phyloP scores from a whole-genome alignment of 2,888 invertebrate genomes.

The Pandemis corylana region DNA sequence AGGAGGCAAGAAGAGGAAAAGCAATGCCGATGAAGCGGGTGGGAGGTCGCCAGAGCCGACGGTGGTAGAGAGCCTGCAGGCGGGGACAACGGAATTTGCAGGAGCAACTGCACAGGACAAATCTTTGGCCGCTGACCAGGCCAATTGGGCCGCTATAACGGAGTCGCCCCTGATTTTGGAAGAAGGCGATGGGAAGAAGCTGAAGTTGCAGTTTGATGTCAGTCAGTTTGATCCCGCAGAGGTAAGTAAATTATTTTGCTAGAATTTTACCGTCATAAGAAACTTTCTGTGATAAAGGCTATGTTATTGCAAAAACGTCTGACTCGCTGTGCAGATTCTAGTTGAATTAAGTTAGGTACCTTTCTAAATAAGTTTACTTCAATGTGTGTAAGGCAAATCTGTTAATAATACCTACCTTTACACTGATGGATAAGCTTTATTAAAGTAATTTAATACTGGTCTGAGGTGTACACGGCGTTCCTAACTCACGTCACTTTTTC shows the following conservation, averaged over 20 bases:
- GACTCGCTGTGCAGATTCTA: too few relatives aligned
- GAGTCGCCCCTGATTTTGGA: conserved; percentile 94
- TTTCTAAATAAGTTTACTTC: too few relatives aligned
- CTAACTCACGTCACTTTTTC: too few relatives aligned
- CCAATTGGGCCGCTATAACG: conserved; percentile 53
- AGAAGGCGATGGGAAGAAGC: conserved; percentile 92
- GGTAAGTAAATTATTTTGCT: conserved; percentile 81
- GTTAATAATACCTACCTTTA: too few relatives aligned
- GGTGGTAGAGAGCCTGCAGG: background rate
- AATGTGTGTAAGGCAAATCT: too few relatives aligned
- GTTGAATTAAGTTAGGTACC: too few relatives aligned
- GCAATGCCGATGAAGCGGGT: conserved; percentile 1
- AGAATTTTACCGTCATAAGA: background rate
- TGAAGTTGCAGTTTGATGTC: conserved; percentile 97
- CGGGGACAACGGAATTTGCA: background rate
- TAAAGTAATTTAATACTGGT: too few relatives aligned
- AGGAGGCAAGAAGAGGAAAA: conserved; percentile 9
- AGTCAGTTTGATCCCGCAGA: conserved; percentile 96
- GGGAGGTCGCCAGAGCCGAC: background rate
- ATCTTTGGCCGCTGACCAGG: conserved; percentile 15
- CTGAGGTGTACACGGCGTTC: too few relatives aligned
- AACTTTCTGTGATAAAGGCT: too few relatives aligned
- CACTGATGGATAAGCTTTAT: too few relatives aligned
- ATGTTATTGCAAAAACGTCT: too few relatives aligned
- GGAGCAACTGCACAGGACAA: conserved; percentile 3